phyloP scores from a whole-genome alignment of 92 coral and sea anemone genomes.

The Metridium senile region DNA sequence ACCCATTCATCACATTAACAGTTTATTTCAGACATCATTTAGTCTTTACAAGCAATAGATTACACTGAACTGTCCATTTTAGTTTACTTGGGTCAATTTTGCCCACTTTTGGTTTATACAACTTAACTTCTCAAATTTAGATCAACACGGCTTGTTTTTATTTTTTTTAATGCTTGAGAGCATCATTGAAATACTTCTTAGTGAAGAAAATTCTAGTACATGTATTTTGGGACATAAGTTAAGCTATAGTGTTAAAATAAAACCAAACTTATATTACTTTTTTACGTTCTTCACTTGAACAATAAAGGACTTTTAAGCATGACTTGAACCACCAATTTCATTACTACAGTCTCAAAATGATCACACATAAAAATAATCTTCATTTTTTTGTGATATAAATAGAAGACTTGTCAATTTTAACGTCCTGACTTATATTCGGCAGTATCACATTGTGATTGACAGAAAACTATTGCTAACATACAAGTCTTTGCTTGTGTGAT shows the following conservation, averaged over 20 bases:
- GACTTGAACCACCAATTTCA: too few species aligned
- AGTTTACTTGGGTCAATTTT: conserved; percentile 11
- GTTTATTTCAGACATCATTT: conserved; percentile 29
- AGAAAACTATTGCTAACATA: too few species aligned
- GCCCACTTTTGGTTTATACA: background rate
- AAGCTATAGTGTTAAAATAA: background rate
- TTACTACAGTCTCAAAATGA: too few species aligned
- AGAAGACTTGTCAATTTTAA: too few species aligned
- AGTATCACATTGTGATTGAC: too few species aligned
- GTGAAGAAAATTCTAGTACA: background rate
- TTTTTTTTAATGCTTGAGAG: background rate
- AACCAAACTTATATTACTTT: background rate
- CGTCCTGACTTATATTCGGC: too few species aligned
- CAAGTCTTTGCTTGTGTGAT: too few species aligned
- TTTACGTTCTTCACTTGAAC: background rate
- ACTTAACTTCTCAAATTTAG: background rate
- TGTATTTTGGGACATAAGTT: background rate
- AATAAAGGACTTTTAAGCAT: background rate
- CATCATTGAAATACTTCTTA: background rate
- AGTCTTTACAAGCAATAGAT: conserved; percentile 24
- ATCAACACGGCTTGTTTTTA: background rate
- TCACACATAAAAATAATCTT: too few species aligned
- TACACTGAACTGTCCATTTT: conserved; percentile 15
- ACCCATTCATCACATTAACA: conserved; percentile 12
- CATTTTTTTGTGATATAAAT: too few species aligned